These are phyloP conservation scores for Chiloscyllium punctatum DNA, from an alignment of 2,797 vertebrate species.

Conservation along the genomic window DNA sequence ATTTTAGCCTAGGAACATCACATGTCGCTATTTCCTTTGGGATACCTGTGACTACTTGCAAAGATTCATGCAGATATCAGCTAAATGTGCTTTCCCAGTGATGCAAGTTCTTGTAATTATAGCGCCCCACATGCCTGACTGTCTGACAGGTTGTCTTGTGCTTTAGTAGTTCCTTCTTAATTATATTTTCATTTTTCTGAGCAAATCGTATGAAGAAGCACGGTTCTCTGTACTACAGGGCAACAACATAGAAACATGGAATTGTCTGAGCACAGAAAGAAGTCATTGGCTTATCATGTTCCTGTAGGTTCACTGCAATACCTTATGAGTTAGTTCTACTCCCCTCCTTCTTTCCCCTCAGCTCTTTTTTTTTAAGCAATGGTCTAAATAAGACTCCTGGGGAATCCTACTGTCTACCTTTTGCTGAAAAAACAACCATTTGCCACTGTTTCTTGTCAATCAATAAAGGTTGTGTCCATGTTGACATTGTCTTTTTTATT, in stretches of 20 bases:
- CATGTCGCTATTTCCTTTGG: conserved; percentile 1
- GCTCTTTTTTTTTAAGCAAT: neutral
- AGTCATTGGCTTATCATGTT: neutral
- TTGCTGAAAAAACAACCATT: neutral
- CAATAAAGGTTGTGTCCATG: neutral
- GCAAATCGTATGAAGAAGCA: neutral
- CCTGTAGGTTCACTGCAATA: neutral
- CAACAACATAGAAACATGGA: neutral
- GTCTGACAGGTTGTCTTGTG: neutral
- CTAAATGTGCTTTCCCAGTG: neutral
- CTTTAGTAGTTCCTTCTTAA: neutral
- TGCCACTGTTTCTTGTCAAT: neutral
- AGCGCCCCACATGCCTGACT: neutral
- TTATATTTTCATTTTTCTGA: conserved; percentile 5
- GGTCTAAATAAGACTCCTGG: neutral
- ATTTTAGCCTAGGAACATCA: neutral
- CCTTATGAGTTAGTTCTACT: neutral
- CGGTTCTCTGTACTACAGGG: neutral
- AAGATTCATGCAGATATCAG: neutral
- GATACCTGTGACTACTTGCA: neutral
- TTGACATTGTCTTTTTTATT: neutral
- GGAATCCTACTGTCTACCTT: neutral
- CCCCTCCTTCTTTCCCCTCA: neutral
- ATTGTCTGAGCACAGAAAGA: neutral
- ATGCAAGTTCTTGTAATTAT: neutral